Evolutionary conservation across 2,888 invertebrate genomes (phyloP), one percentile per base, ranked within the genome.

Genomic region (Yponomeuta sedellus): DNA sequence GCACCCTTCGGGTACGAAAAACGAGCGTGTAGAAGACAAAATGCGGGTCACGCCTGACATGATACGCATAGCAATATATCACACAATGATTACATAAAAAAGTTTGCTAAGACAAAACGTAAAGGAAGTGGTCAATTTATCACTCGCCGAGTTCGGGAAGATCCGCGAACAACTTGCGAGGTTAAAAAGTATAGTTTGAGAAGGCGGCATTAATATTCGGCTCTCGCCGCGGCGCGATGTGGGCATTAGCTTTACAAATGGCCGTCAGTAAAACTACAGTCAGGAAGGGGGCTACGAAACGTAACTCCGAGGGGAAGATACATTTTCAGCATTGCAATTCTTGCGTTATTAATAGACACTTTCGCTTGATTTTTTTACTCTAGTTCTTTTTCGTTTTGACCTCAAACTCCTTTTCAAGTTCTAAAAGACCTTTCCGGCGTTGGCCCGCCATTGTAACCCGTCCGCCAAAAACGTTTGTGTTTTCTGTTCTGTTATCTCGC

Each of bases 131-230:
- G n/a, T 4, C 28, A 62, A 62, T 62, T 62, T 62, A 62, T 62
- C 62, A 25, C 39, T 28, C 34, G 28, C 34, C 20, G 61, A 34
- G 61, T 34, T 61, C 19, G 34, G n/a, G 28, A 61, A 61, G 62
- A 62, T 28, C 25, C 39, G n/a, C 62, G n/a, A 62, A 62, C 25
- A 44, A 62, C 62, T 67, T 57, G 44, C 39, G 62, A 63, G 67
- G 65, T 65, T 67, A 61, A 67, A 67, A 67, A 67, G 67, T 67
- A 67, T 67, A 67, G 66, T 66, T 64, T 57, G 19, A 28, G 64
- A 22, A 52, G 58, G 59, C 39, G 61, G 62, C 61, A 67, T 67
- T 64, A 67, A 67, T 67, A 67, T 67, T 67, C 64, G 56, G 61
- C 34, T 20, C 67, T 57, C 64, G 67, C 19, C n/a, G 16, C 19